Base-by-base conservation (phyloP, 2,888 invertebrate genomes). In the Morpho helenor region DNA sequence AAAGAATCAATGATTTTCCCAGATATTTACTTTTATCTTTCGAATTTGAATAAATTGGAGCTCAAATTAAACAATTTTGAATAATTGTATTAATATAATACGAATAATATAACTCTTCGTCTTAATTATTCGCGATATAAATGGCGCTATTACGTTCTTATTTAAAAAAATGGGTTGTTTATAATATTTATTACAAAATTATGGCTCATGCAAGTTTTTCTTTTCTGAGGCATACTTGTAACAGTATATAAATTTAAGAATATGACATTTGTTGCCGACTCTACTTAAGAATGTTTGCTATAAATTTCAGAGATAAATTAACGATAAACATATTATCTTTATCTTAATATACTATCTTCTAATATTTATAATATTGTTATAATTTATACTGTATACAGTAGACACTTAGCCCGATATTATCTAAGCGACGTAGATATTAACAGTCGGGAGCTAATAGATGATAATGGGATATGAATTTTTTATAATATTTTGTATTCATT, bases 401-500 rank as follows among this genome's bases (percentile, higher is more conserved):
- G 74, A 59, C 65, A 63, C 41, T 52, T 52, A 57, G 47, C 62
- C 59, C 64, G 22, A 49, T 54, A 46, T 52, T 54, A 42, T 60
- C 48, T 45, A 54, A 50, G 59, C 40, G n/a, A 43, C 56, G 49
- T 46, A 46, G 52, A 45, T 54, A 49, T 56, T 49, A 39, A 47
- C 47, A 46, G 45, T 43, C 39, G 48, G 48, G 57, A 60, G 66
- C 57, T 50, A 10, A 52, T 56, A 62, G 45, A 67, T 73, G 73
- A 70, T 74, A 68, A 52, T 59, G 49, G 49, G 49, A 52, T 51
- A 51, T 48, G 52, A 60, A 45, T 54, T 64, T 86, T 84, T 88
- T 88, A 80, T 87, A 87, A 87, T 80, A 79, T 87, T 88, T 88
- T 89, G 77, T 87, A 89, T 84, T 80, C 88, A 89, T 89, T 89